Percentiles rank a stretch among this genome's conserved stretches.
Evolutionary conservation across 2,113 vertebrate genomes (phyloP).

Genomic region (Phyllopteryx taeniolatus): DNA sequence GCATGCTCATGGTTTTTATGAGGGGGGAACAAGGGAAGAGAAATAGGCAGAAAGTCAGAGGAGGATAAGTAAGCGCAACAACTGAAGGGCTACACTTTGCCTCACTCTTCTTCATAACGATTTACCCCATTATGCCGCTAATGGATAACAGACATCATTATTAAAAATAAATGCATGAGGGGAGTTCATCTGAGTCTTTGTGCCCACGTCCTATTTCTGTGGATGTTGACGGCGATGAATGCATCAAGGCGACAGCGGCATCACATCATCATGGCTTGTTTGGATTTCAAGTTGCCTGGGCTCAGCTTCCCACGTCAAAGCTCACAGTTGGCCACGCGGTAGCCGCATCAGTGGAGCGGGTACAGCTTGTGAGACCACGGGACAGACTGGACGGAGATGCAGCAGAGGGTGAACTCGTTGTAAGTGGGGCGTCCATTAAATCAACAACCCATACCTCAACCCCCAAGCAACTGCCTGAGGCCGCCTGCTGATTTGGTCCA

Average conservation of each 20-base stretch:
- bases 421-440: conserved; percentile 62
- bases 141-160: conserved; percentile 18
- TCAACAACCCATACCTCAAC: neutral
- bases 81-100: conserved; percentile 23
- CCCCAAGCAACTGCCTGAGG: neutral
- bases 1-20: conserved; percentile 54
- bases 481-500: neutral
- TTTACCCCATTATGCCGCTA: conserved; percentile 7
- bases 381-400: conserved; percentile 62
- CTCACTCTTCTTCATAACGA: conserved; percentile 22
- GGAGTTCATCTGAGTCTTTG: conserved; percentile 10
- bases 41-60: conserved; percentile 28
- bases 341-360: conserved; percentile 37
- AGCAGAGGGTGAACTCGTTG: conserved; percentile 72
- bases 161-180: conserved; percentile 20
- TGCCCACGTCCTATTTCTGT: conserved; percentile 11
- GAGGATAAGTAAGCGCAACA: conserved; percentile 37
- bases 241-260: conserved; percentile 30
- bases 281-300: conserved; percentile 45
- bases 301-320: conserved; percentile 45
- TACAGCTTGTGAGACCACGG: conserved; percentile 56
- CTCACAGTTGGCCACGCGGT: conserved; percentile 31
- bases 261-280: conserved; percentile 46
- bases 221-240: conserved; percentile 38
- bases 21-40: conserved; percentile 44